Percentiles rank a stretch among this genome's conserved stretches.
These are phyloP conservation scores for Cochlearius cochlearius DNA, from an alignment of 2,113 vertebrate species.

Conservation along the genomic window DNA sequence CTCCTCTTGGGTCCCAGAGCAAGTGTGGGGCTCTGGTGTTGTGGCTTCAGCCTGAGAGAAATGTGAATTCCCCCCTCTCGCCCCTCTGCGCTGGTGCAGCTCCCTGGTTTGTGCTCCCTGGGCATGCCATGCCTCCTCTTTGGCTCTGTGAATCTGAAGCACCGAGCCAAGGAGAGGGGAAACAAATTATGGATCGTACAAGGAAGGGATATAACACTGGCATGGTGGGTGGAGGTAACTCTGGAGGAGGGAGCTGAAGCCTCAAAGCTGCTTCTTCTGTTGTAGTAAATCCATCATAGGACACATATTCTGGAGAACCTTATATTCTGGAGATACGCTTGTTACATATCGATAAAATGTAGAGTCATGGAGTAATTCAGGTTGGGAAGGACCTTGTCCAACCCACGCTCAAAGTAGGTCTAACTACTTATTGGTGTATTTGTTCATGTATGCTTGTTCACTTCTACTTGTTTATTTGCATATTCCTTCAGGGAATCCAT, in stretches of 20 bases:
- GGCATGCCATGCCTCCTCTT: background rate
- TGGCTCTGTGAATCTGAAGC: background rate
- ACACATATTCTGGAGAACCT: background rate
- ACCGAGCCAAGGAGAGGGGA: background rate
- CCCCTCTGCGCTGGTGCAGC: background rate
- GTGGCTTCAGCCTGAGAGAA: background rate
- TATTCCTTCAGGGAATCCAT: background rate
- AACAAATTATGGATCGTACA: background rate
- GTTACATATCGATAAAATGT: background rate
- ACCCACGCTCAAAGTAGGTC: background rate
- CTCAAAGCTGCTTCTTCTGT: background rate
- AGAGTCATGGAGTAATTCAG: background rate
- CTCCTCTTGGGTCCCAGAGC: background rate
- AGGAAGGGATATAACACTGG: background rate
- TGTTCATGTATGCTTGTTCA: background rate
- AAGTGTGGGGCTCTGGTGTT: background rate
- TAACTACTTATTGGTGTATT: background rate
- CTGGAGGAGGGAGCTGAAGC: background rate
- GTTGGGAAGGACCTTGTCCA: background rate
- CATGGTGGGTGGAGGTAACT: background rate
- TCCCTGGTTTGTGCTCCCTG: background rate
- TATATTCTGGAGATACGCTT: background rate
- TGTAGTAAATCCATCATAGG: background rate
- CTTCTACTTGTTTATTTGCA: background rate
- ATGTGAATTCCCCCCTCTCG: accelerated